A percentile compares a stretch with the other conserved stretches of the same genome.
phyloP scores from a whole-genome alignment of 2,113 vertebrate species.

The Campylomormyrus tamandua region DNA sequence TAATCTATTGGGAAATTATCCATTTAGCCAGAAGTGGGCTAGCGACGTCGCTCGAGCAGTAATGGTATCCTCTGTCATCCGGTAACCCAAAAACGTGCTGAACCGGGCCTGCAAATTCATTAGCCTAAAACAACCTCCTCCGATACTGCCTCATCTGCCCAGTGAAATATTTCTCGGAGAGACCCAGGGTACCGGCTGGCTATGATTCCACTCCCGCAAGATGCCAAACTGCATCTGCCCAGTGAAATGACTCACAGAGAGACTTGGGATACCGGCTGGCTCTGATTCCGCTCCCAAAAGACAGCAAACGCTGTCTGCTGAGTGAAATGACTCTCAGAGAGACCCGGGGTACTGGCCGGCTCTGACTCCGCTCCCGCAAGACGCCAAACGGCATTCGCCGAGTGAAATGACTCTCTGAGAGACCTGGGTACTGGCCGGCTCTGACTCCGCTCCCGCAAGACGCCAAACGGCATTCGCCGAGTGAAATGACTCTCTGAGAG shows the following conservation, averaged over 20 bases:
- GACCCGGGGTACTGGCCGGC: not conserved
- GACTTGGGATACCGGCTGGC: not conserved
- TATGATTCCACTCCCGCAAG: not conserved
- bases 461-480: not conserved
- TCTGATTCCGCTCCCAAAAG: not conserved
- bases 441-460: no score
- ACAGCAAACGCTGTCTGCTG: not conserved
- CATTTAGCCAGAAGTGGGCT: not conserved
- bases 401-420: not conserved
- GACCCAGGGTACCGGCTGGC: not conserved
- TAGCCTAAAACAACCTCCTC: constrained; percentile 8
- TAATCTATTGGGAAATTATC: constrained; percentile 18
- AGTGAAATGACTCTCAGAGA: not conserved
- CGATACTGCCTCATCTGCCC: not conserved
- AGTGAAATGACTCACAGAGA: not conserved
- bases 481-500: not conserved
- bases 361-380: no score
- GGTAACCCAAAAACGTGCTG: not conserved
- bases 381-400: not conserved
- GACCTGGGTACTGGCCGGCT: not conserved
- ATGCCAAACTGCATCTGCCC: not conserved
- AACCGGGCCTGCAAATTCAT: not conserved
- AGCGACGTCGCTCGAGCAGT: not conserved
- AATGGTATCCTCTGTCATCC: not conserved
- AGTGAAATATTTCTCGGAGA: not conserved